phyloP scores from a whole-genome alignment of 1,140 invertebrate genomes.

The Lordiphosa collinella region DNA sequence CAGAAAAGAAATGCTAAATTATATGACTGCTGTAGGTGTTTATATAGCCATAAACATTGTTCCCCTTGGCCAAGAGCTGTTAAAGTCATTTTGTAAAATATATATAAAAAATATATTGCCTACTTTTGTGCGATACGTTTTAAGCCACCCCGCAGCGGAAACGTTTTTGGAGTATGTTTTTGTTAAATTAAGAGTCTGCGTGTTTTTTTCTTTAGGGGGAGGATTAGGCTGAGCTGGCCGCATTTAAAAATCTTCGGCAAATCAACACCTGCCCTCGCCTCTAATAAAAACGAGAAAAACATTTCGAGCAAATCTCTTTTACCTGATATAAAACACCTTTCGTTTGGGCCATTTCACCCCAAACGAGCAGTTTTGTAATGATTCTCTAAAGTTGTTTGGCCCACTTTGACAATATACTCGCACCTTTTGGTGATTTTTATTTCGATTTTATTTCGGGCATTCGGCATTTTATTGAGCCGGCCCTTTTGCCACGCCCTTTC shows the following conservation, averaged over 20 bases:
- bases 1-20: slow-evolving; percentile 30
- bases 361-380: slow-evolving; percentile 9
- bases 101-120: slow-evolving; percentile 46
- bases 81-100: slow-evolving; percentile 25
- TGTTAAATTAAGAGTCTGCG: neutral
- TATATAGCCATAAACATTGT: slow-evolving; percentile 55
- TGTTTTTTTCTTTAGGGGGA: slow-evolving; percentile 1
- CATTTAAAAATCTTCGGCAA: slow-evolving; percentile 42
- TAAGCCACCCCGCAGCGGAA: slow-evolving; percentile 20
- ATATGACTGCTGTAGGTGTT: slow-evolving; percentile 55
- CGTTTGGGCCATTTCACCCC: slow-evolving; percentile 32
- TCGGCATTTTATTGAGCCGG: slow-evolving; percentile 66
- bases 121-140: slow-evolving; percentile 34
- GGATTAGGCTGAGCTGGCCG: slow-evolving; percentile 40
- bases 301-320: slow-evolving; percentile 30
- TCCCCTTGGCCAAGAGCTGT: slow-evolving; percentile 14
- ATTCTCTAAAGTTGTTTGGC: slow-evolving; percentile 2
- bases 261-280: slow-evolving; percentile 23
- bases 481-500: slow-evolving; percentile 53
- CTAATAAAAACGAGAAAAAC: slow-evolving; percentile 14
- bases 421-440: slow-evolving; percentile 76
- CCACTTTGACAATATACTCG: slow-evolving; percentile 57
- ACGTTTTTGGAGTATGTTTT: neutral
- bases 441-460: slow-evolving; percentile 57
- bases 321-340: slow-evolving; percentile 33